Evolutionary conservation across 2,113 vertebrate genomes (phyloP).

Genomic region (Sula dactylatra): DNA sequence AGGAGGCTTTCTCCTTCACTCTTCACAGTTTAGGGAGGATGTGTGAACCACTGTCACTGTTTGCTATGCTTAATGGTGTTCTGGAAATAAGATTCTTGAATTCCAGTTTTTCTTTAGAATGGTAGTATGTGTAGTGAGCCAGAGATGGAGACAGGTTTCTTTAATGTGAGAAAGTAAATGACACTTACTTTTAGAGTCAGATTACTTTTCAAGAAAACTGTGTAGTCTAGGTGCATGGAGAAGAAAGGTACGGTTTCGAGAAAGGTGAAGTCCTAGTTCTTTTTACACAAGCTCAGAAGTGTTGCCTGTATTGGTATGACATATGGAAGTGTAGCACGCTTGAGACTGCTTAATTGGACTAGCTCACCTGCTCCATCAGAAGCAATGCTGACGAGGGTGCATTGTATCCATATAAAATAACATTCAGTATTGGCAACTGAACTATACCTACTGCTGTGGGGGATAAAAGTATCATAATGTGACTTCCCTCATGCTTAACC

Average conservation of each 20-base stretch:
- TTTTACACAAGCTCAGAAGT: not conserved
- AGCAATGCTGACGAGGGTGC: not conserved
- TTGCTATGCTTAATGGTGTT: not conserved
- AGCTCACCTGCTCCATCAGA: not conserved
- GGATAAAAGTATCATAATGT: not conserved
- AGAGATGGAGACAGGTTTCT: not conserved
- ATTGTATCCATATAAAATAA: rapidly evolving
- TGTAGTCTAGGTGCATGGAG: not conserved
- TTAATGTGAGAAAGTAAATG: not conserved
- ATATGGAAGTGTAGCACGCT: rapidly evolving
- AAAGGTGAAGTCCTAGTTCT: not conserved
- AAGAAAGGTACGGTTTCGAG: not conserved
- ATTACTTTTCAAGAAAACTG: not conserved
- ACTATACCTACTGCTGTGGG: not conserved
- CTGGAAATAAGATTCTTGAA: not conserved
- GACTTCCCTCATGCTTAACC: not conserved
- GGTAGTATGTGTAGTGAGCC: not conserved
- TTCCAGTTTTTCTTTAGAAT: not conserved
- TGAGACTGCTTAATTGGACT: not conserved
- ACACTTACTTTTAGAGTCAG: not conserved
- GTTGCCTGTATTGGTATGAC: not conserved
- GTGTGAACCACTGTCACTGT: not conserved
- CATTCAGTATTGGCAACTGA: not conserved
- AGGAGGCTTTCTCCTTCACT: not conserved
- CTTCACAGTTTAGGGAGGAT: not conserved